Percentiles rank a stretch among this genome's conserved stretches.
phyloP scores from a whole-genome alignment of 1,140 invertebrate genomes.

The Triops cancriformis region DNA sequence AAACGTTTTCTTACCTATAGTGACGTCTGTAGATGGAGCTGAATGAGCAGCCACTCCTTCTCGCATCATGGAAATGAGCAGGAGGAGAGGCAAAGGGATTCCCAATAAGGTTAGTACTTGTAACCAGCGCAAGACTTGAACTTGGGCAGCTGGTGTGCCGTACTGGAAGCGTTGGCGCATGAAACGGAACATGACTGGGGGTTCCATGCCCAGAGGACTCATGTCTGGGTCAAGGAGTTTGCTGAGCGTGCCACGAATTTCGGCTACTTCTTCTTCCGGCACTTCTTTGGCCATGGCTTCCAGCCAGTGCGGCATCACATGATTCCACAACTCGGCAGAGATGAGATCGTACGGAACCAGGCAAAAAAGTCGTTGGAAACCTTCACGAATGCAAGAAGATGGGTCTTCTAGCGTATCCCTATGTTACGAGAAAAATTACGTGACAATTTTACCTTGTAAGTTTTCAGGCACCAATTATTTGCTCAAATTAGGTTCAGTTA shows the following conservation, averaged over 20 bases:
- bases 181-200: conserved; percentile 91
- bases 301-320: conserved; percentile 98
- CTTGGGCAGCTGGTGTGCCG: conserved; percentile 74
- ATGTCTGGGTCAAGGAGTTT: conserved; percentile 96
- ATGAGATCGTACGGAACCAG: conserved; percentile 96
- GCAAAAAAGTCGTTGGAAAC: conserved; percentile 81
- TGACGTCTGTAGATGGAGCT: neutral
- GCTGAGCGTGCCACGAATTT: conserved; percentile 85
- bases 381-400: conserved; percentile 91
- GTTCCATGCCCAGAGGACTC: conserved; percentile 86
- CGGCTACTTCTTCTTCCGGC: conserved; percentile 78
- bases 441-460: too few species aligned
- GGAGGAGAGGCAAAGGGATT: conserved; percentile 73
- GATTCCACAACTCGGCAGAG: conserved; percentile 90
- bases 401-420: conserved; percentile 79
- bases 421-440: conserved; percentile 1
- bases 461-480: too few species aligned
- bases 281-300: conserved; percentile 93
- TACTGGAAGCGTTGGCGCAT: conserved; percentile 76
- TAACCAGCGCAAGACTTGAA: conserved; percentile 90
- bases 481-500: too few species aligned
- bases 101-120: conserved; percentile 77
- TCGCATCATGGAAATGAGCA: conserved; percentile 81
- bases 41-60: conserved; percentile 56
- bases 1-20: neutral